Evolutionary conservation across 2,113 vertebrate species (phyloP).

Genomic region (Engraulis encrasicolus): DNA sequence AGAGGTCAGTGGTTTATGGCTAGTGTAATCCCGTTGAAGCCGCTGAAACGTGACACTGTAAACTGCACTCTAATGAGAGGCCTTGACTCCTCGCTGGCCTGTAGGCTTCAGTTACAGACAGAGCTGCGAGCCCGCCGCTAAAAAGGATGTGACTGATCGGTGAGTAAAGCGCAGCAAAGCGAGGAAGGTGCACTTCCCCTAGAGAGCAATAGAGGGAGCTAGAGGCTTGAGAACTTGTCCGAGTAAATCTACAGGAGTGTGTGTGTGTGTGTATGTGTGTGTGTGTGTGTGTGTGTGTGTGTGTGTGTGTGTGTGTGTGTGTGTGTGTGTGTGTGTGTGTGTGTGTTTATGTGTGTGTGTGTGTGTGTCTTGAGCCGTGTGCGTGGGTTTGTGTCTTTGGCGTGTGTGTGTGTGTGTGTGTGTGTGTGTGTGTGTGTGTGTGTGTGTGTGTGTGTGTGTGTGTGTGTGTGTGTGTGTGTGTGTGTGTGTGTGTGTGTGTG

Average conservation of each 20-base stretch:
- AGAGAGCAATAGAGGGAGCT: background rate
- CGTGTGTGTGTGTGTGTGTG: too few relatives aligned
- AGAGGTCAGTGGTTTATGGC: constrained; percentile 18
- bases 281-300: background rate
- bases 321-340: background rate
- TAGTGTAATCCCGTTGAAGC: constrained; percentile 21
- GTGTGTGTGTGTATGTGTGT: background rate
- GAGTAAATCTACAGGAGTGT: background rate
- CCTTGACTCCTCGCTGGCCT: constrained; percentile 18
- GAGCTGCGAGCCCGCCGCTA: background rate
- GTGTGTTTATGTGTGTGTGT: background rate
- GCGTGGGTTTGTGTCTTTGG: too few relatives aligned
- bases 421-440: too few relatives aligned
- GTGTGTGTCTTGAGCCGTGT: background rate
- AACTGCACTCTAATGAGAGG: constrained; percentile 19
- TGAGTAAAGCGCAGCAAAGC: background rate
- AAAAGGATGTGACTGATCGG: constrained; percentile 15
- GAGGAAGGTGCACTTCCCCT: background rate
- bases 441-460: too few relatives aligned
- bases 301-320: background rate
- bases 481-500: background rate
- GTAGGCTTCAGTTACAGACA: constrained; percentile 10
- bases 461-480: background rate
- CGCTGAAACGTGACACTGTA: constrained; percentile 15
- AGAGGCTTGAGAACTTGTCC: background rate